Percentiles rank a stretch among this genome's conserved stretches.
Conservation (phyloP, 64 coral and sea anemone genomes). For the Pocillopora verrucosa region DNA sequence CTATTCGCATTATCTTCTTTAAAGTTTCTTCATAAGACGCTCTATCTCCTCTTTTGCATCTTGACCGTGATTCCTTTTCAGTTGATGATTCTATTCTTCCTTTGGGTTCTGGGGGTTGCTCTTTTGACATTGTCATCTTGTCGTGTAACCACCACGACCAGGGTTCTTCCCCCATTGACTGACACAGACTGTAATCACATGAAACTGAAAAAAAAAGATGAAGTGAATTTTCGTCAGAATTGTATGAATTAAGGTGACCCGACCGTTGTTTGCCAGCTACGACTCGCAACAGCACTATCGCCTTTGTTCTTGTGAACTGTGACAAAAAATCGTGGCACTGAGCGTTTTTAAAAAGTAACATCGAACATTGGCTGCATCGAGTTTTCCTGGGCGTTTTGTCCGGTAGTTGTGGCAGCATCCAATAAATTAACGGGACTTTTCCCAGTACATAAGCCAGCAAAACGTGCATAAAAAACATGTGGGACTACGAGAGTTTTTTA, state of each 20-base stretch:
- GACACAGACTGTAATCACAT: conserved; percentile 14
- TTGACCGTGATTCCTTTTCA: no score
- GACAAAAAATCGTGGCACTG: neutral
- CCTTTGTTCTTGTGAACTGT: neutral
- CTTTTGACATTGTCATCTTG: neutral
- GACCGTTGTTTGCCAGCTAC: conserved; percentile 23
- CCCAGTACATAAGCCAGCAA: conserved; percentile 24
- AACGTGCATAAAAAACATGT: no score
- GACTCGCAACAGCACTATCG: conserved; percentile 1
- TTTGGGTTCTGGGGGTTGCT: neutral
- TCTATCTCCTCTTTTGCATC: no score
- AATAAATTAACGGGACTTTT: conserved; percentile 10
- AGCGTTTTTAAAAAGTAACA: neutral
- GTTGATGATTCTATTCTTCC: neutral
- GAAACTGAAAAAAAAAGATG: conserved; percentile 13
- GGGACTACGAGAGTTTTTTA: no score
- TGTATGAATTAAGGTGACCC: neutral
- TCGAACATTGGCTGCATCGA: no score
- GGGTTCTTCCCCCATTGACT: neutral
- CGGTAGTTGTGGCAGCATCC: conserved; percentile 1
- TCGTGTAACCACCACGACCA: neutral
- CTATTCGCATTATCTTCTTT: no score
- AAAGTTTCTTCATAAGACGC: no score
- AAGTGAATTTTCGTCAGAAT: no score
- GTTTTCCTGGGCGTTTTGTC: neutral